Percentiles rank a stretch among this genome's conserved stretches.
These are phyloP conservation scores for Cinclus cinclus DNA, from an alignment of 2,113 vertebrate species.

Conservation along the genomic window DNA sequence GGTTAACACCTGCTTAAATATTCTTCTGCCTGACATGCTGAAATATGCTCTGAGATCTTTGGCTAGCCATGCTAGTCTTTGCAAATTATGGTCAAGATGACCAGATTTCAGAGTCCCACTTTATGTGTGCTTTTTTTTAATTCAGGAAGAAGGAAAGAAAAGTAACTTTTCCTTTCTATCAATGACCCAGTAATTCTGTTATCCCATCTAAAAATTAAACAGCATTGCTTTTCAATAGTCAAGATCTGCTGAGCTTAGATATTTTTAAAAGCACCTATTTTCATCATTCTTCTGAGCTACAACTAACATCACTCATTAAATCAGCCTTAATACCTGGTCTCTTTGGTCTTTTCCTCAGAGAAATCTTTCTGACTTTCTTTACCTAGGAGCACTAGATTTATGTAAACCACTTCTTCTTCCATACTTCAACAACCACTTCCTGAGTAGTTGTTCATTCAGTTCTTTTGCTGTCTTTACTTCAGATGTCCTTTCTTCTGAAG, in stretches of 20 bases:
- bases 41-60: background rate
- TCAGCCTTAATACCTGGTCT: background rate
- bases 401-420: background rate
- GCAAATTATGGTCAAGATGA: background rate
- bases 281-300: background rate
- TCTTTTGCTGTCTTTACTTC: background rate
- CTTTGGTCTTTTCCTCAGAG: background rate
- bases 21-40: background rate
- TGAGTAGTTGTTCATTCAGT: background rate
- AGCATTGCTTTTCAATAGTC: background rate
- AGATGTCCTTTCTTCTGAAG: background rate
- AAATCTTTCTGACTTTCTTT: background rate
- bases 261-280: background rate
- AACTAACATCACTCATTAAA: background rate
- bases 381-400: background rate
- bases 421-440: background rate
- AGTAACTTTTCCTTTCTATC: background rate
- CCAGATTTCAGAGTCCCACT: background rate
- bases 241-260: background rate
- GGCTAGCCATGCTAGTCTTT: background rate
- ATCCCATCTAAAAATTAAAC: background rate
- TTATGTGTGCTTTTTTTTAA: background rate
- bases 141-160: background rate
- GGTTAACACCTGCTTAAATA: background rate
- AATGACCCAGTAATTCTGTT: background rate